Base-by-base conservation (phyloP, 1,140 invertebrate species). In the Hyles vespertilio region DNA sequence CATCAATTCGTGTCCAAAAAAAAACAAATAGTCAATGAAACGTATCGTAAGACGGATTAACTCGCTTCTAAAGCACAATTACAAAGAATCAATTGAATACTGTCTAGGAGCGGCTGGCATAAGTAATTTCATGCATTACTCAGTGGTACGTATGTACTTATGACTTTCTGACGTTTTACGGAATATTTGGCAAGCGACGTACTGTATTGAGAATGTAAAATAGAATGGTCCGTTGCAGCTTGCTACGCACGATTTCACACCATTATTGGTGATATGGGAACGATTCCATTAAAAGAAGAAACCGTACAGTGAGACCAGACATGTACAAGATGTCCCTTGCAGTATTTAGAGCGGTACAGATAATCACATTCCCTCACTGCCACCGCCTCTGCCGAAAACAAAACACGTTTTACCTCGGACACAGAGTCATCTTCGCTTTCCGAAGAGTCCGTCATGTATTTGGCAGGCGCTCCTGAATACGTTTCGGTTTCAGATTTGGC, bases 361-460 rank as follows among this genome's bases (percentile, higher is more conserved):
- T 86, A 84, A 81, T 88, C 84, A 87, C 81, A 89, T 86, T 87
- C 79, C 77, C 79, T 83, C 71, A 79, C 76, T 89, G 84, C 85
- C 83, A 88, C 85, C 85, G 83, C 84, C 87, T 89, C 87, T 83
- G 66, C 74, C 74, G 78, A 86, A 88, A 89, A 87, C 86, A 88
- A 88, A 88, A 87, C 81, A 84, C 84, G 83, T 88, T 88, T 89
- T 94, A 97, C 96, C 94, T 96, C 96, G 75, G 95, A 96, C 85
- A 96, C 95, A 90, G 96, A 96, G 87, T 97, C 96, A 89, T 97
- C 96, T 87, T 97, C 96, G 87, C 95, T 97, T 91, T 96, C 95
- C 70, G 95, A 97, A 87, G 95, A 93, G 91, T 96, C 95, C 89
- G 94, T 94, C 92, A 95, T 94, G 92, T 94, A 95, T 92, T 93